Conservation (phyloP, 2,113 vertebrate species). For the Tamias sibiricus region DNA sequence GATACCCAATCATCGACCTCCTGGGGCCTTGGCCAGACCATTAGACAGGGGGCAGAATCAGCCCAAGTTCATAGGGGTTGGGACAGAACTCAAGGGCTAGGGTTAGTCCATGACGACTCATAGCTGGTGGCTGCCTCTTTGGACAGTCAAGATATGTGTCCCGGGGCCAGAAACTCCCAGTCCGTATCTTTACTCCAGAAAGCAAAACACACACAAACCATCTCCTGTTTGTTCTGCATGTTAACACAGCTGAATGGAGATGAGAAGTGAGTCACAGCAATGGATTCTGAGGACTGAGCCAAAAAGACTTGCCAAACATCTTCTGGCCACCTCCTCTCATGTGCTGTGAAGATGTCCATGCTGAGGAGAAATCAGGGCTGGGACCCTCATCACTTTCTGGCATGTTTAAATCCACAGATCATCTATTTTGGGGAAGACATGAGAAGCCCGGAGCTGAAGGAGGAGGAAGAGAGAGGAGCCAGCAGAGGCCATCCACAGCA, state of each 20-base stretch:
- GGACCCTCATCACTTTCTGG: not conserved
- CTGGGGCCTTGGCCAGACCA: not conserved
- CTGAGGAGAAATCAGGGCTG: fast-evolving
- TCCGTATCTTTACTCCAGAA: not conserved
- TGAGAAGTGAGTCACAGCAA: fast-evolving
- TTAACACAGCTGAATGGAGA: fast-evolving
- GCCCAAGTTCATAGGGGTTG: not conserved
- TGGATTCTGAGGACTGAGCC: not conserved
- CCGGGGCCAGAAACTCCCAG: not conserved
- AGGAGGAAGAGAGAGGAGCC: conserved; percentile 84
- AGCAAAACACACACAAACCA: not conserved
- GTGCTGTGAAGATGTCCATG: not conserved
- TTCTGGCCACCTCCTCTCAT: not conserved
- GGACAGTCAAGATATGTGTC: not conserved
- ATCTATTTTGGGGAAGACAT: conserved; percentile 94
- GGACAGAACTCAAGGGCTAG: not conserved
- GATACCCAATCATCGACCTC: not conserved
- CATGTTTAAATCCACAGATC: conserved; percentile 87
- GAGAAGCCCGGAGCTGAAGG: conserved; percentile 82
- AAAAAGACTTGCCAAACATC: fast-evolving
- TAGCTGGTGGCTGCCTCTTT: not conserved
- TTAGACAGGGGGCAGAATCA: not conserved
- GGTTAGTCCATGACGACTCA: fast-evolving
- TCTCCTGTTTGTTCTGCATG: not conserved
- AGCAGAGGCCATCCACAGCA: conserved; percentile 89